Evolutionary conservation across 2,888 invertebrate species (phyloP).

Genomic region (Metalampra italica): DNA sequence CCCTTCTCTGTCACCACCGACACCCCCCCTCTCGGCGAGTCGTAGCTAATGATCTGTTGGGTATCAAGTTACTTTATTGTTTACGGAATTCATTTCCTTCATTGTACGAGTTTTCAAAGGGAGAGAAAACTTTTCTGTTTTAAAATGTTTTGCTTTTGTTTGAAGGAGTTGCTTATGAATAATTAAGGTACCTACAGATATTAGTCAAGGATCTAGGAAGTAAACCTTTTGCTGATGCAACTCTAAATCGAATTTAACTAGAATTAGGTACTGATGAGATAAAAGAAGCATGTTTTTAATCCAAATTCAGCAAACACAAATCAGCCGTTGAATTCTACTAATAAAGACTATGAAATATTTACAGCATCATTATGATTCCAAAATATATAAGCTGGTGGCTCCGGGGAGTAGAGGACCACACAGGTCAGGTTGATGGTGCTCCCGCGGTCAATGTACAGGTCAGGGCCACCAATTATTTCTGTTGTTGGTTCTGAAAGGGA

Average conservation of each 20-base stretch:
- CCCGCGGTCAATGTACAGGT: slow-evolving; percentile 94
- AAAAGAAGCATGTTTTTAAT: too few relatives aligned
- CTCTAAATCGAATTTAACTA: too few relatives aligned
- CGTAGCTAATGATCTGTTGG: slow-evolving; percentile 94
- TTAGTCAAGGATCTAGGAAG: too few relatives aligned
- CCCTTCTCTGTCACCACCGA: slow-evolving; percentile 95
- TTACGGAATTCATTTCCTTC: background rate
- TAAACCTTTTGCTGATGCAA: too few relatives aligned
- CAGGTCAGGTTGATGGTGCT: slow-evolving; percentile 97
- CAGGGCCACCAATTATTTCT: slow-evolving; percentile 94
- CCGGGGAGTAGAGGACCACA: slow-evolving; percentile 93
- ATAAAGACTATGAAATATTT: slow-evolving; percentile 57
- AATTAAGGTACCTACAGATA: too few relatives aligned
- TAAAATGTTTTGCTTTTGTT: background rate
- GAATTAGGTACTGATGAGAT: too few relatives aligned
- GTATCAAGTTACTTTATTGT: slow-evolving; percentile 6
- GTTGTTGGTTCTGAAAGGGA: slow-evolving; percentile 95
- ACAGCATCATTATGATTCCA: slow-evolving; percentile 97
- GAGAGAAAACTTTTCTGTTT: background rate
- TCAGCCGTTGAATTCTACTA: background rate
- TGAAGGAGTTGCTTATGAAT: too few relatives aligned
- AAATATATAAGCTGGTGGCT: slow-evolving; percentile 95
- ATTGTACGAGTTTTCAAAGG: background rate
- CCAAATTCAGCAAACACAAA: too few relatives aligned
- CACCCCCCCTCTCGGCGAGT: slow-evolving; percentile 93